Evolutionary conservation across 2,888 invertebrate genomes (phyloP).

Genomic region (Lamellibrachia satsuma): DNA sequence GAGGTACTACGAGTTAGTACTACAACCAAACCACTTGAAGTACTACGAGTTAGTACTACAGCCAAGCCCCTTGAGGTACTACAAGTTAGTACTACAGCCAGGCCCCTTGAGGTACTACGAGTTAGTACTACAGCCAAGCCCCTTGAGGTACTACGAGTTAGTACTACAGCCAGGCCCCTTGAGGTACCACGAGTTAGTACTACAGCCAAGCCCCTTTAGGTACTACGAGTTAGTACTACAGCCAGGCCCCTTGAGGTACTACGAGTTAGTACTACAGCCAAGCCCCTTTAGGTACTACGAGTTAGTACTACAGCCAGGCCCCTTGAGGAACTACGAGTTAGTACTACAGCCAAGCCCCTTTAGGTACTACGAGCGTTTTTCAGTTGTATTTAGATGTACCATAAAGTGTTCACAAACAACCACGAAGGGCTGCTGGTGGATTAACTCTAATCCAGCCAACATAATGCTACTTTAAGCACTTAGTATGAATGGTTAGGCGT

Average conservation of each 20-base stretch:
- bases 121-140: too few species aligned
- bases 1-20: not conserved
- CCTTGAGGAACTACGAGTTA: not conserved
- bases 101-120: too few species aligned
- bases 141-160: too few species aligned
- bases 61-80: not conserved
- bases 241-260: too few species aligned
- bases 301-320: not conserved
- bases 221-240: too few species aligned
- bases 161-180: too few species aligned
- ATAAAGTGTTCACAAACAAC: not conserved
- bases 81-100: not conserved
- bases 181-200: too few species aligned
- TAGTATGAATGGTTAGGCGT: not conserved
- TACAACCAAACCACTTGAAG: not conserved
- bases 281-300: not conserved
- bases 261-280: too few species aligned
- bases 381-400: not conserved
- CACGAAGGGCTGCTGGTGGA: not conserved
- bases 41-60: not conserved
- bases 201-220: too few species aligned
- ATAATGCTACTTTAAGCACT: not conserved
- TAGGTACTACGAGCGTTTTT: not conserved
- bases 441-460: constrained; percentile 3
- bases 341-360: not conserved